A percentile compares a stretch with the other conserved stretches of the same genome.
Conservation (phyloP, 2,888 invertebrate species). For the Drosophila macrothrix region DNA sequence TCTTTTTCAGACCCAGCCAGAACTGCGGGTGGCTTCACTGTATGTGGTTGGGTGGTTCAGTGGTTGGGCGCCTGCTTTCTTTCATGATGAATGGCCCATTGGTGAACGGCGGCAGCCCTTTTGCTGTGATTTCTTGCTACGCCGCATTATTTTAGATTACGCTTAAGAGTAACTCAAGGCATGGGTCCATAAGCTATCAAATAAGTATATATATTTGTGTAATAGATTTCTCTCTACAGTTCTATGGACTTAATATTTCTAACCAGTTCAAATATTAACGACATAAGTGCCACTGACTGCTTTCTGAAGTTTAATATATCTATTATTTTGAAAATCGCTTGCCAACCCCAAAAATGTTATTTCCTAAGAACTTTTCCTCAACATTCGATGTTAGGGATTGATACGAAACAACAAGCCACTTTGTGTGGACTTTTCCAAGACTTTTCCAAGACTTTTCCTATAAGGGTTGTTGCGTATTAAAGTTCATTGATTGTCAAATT, state of each 20-base stretch:
- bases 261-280: neutral
- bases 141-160: conserved; percentile 60
- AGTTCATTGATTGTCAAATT: conserved; percentile 40
- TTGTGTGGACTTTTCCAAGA: neutral
- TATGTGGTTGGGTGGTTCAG: neutral
- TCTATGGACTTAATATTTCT: neutral
- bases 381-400: neutral
- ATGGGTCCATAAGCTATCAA: conserved; percentile 30
- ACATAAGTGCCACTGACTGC: neutral
- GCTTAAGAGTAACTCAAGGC: neutral
- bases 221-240: neutral
- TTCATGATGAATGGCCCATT: conserved; percentile 66
- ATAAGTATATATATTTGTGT: neutral
- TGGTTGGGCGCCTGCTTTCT: conserved; percentile 30
- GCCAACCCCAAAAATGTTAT: neutral
- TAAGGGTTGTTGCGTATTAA: conserved; percentile 29
- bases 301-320: neutral
- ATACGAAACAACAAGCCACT: conserved; percentile 1
- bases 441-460: neutral
- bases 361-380: neutral
- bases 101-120: conserved; percentile 65
- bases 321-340: neutral
- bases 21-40: conserved; percentile 5
- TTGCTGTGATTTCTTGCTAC: conserved; percentile 63
- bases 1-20: conserved; percentile 65